Percentiles rank a stretch among this genome's conserved stretches.
These are phyloP conservation scores for Zelostemma sp. DNA, from an alignment of 1,140 invertebrate genomes.

Conservation along the genomic window DNA sequence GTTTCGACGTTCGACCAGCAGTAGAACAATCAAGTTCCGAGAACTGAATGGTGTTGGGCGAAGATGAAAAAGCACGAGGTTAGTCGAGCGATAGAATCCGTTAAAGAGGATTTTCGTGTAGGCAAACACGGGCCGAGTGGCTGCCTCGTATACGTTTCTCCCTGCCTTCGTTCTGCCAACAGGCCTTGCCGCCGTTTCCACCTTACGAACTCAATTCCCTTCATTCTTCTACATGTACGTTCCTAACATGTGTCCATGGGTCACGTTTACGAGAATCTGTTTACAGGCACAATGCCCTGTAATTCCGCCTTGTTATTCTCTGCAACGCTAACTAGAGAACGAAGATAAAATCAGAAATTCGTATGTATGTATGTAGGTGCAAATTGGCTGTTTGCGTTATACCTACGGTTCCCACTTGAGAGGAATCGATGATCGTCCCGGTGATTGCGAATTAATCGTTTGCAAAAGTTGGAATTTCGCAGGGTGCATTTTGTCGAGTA, in stretches of 20 bases:
- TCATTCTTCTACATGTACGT: slow-evolving; percentile 33
- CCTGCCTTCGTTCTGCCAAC: slow-evolving; percentile 35
- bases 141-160: slow-evolving; percentile 52
- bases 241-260: slow-evolving; percentile 42
- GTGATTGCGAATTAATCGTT: too few species aligned
- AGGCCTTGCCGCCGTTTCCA: slow-evolving; percentile 29
- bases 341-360: not conserved
- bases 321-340: not conserved
- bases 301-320: slow-evolving; percentile 38
- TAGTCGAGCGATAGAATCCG: slow-evolving; percentile 68
- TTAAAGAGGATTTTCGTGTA: slow-evolving; percentile 71
- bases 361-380: too few species aligned
- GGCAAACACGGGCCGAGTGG: slow-evolving; percentile 66
- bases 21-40: slow-evolving; percentile 29
- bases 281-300: slow-evolving; percentile 58
- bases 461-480: too few species aligned
- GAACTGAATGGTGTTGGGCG: slow-evolving; percentile 18
- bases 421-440: too few species aligned
- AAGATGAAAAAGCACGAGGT: slow-evolving; percentile 56
- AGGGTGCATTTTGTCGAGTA: too few species aligned
- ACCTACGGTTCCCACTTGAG: too few species aligned
- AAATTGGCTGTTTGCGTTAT: too few species aligned
- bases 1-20: too few species aligned
- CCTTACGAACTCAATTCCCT: slow-evolving; percentile 52
- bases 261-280: slow-evolving; percentile 54